Percentiles rank a stretch among this genome's conserved stretches.
Evolutionary conservation across 2,888 invertebrate genomes (phyloP).

Genomic region (Steromphala cineraria): DNA sequence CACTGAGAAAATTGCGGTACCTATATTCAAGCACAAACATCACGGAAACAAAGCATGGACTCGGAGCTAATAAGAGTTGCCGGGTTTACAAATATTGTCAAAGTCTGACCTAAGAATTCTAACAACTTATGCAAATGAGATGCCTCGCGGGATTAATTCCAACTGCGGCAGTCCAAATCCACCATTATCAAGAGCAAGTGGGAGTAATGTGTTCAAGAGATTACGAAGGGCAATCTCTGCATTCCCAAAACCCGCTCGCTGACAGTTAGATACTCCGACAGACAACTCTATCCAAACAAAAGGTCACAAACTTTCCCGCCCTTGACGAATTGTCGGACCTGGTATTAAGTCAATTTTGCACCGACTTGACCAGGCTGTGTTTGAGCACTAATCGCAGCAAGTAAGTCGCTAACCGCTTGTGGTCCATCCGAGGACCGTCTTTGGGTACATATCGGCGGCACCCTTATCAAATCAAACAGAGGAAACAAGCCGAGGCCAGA

Average conservation of each 20-base stretch:
- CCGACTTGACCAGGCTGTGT: constrained; percentile 3
- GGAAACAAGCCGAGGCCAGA: background rate
- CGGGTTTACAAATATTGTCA: constrained; percentile 8
- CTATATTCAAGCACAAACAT: constrained; percentile 8
- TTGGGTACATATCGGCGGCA: background rate
- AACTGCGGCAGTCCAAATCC: background rate
- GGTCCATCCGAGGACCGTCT: background rate
- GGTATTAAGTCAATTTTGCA: constrained; percentile 12
- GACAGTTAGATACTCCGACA: background rate
- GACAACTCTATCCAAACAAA: background rate
- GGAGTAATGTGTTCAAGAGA: background rate
- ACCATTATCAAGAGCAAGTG: constrained; percentile 2
- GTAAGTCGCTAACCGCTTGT: background rate
- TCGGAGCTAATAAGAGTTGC: background rate
- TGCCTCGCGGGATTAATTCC: constrained; percentile 4
- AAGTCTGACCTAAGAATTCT: constrained; percentile 10
- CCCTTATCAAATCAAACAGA: background rate
- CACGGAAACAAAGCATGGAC: constrained; percentile 5
- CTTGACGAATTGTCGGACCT: constrained; percentile 1
- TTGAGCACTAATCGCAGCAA: constrained; percentile 15
- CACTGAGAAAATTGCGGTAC: background rate
- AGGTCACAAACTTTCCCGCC: constrained; percentile 5
- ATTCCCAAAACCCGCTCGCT: background rate
- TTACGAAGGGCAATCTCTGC: background rate
- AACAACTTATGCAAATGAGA: constrained; percentile 10